Evolutionary conservation across 35 echinoderm and acorn worm genomes (phyloP).

Genomic region (Stichopus chloronotus): DNA sequence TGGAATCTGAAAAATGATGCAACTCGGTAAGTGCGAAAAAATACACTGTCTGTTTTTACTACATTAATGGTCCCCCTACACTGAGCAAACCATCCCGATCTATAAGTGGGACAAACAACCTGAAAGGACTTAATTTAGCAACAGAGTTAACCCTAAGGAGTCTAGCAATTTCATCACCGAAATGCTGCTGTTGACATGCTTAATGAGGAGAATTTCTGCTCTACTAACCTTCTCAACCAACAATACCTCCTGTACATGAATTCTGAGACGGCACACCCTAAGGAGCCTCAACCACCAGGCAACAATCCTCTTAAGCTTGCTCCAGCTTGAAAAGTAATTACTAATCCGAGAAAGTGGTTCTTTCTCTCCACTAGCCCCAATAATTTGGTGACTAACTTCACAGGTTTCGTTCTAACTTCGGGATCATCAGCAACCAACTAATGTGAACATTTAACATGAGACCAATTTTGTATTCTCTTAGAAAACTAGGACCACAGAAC

Average conservation of each 20-base stretch:
- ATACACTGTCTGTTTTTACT: conserved; percentile 59
- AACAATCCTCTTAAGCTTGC: conserved; percentile 5
- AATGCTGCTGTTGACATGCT: conserved; percentile 20
- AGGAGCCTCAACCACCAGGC: conserved; percentile 20
- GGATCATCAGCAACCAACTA: background rate
- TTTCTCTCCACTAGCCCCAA: background rate
- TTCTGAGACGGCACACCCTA: background rate
- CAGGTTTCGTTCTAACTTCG: background rate
- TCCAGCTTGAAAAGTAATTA: background rate
- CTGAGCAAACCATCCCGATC: conserved; percentile 22
- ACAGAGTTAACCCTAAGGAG: background rate
- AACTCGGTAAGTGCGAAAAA: conserved; percentile 47
- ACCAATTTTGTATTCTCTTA: background rate
- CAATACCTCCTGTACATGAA: background rate
- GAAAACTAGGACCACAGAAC: background rate
- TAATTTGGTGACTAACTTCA: background rate
- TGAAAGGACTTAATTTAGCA: background rate
- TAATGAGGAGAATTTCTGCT: background rate
- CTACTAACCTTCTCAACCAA: background rate
- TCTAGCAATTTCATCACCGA: background rate
- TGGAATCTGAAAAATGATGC: too few species aligned
- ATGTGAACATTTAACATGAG: background rate
- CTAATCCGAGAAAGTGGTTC: background rate
- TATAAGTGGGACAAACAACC: conserved; percentile 11
- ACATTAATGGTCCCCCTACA: conserved; percentile 54